These are phyloP conservation scores for Drosophila subsilvestris DNA, from an alignment of 2,888 invertebrate genomes.

Conservation along the genomic window DNA sequence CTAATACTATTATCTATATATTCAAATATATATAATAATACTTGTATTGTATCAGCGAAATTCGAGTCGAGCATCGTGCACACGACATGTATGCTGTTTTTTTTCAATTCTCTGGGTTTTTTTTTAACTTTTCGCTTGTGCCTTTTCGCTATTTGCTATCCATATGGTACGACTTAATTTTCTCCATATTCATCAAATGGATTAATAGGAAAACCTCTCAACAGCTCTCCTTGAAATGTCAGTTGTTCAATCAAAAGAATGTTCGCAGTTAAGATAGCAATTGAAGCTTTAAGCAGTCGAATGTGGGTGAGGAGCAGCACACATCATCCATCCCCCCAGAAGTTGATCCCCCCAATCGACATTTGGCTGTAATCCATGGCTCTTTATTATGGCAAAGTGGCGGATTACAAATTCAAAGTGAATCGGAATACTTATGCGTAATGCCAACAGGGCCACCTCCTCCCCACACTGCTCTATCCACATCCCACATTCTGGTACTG, in stretches of 20 bases:
- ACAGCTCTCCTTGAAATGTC: neutral
- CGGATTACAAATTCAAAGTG: neutral
- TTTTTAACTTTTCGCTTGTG: neutral
- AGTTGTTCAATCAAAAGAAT: neutral
- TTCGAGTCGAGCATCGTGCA: no score
- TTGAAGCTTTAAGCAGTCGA: neutral
- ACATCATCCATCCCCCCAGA: neutral
- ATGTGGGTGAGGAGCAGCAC: neutral
- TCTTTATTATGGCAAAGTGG: no score
- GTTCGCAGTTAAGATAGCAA: neutral
- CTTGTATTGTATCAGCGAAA: no score
- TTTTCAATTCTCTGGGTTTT: neutral
- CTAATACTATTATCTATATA: no score
- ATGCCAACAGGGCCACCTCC: neutral
- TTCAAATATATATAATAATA: no score
- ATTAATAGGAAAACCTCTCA: no score
- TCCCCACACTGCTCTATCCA: no score
- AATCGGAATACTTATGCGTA: constrained; percentile 35
- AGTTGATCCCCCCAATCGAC: neutral
- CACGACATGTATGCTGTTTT: neutral
- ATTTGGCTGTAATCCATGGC: neutral
- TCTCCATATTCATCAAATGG: no score
- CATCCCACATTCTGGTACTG: neutral
- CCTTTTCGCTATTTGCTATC: no score
- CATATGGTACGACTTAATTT: no score